Conservation (phyloP, 2,888 invertebrate genomes). For the Brachylomia viminalis region DNA sequence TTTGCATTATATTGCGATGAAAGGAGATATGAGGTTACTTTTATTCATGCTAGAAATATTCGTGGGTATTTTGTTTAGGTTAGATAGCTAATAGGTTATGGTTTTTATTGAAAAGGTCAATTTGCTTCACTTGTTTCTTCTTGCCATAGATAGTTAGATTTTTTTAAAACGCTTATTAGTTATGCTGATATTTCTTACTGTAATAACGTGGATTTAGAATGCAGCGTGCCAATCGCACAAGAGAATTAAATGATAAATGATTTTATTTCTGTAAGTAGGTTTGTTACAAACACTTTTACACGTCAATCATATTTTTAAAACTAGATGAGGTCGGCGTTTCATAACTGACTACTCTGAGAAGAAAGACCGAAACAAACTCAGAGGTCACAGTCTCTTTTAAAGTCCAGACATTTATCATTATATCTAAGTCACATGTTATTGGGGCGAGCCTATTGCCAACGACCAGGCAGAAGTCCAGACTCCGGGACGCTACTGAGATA, state of each 20-base stretch:
- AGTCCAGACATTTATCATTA: no score
- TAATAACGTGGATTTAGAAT: background rate
- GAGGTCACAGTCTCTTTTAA: no score
- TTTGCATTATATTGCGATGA: conserved; percentile 44
- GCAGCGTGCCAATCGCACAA: background rate
- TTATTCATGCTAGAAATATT: conserved; percentile 44
- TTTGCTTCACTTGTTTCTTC: background rate
- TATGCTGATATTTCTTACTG: background rate
- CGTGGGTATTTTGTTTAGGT: conserved; percentile 13
- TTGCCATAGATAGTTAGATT: background rate
- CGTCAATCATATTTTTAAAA: no score
- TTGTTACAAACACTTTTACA: no score
- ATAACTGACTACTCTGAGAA: no score
- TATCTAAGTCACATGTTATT: background rate
- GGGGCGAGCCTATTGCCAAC: background rate
- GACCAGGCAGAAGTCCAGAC: background rate
- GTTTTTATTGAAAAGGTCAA: conserved; percentile 15
- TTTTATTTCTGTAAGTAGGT: no score
- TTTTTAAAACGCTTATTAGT: background rate
- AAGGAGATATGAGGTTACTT: conserved; percentile 31
- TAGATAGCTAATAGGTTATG: background rate
- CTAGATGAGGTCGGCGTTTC: no score
- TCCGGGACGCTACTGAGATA: background rate
- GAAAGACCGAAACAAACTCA: no score
- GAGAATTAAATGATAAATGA: no score